Conservation (phyloP, 1,140 invertebrate species). For the Theocolax elegans region DNA sequence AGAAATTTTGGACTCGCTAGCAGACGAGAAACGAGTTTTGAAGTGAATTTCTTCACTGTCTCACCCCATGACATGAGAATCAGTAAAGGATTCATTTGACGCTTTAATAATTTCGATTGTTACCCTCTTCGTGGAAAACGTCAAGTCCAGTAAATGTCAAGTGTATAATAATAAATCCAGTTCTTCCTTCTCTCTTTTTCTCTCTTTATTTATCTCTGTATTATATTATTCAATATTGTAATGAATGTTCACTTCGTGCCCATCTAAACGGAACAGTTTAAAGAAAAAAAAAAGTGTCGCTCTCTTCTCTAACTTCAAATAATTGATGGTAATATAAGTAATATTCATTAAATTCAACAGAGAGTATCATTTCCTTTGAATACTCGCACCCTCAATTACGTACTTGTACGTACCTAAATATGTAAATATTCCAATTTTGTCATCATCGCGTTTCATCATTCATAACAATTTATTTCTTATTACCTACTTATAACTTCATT, state of each 20-base stretch:
- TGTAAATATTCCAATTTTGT: too few relatives aligned
- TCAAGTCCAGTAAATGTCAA: slow-evolving; percentile 13
- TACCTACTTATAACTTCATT: too few relatives aligned
- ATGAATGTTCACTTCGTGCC: not conserved
- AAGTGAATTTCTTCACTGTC: slow-evolving; percentile 1
- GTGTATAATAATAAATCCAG: slow-evolving; percentile 2
- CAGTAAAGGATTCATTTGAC: not conserved
- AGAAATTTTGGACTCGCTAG: not conserved
- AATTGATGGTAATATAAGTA: too few relatives aligned
- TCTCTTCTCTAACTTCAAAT: not conserved
- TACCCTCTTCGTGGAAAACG: slow-evolving; percentile 2
- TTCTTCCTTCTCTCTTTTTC: not conserved
- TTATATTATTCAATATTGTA: not conserved
- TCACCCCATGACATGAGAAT: not conserved
- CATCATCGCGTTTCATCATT: too few relatives aligned
- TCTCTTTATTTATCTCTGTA: not conserved
- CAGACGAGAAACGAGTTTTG: slow-evolving; percentile 4
- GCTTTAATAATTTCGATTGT: slow-evolving; percentile 25
- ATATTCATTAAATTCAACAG: too few relatives aligned
- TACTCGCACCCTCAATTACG: too few relatives aligned
- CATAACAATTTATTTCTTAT: too few relatives aligned
- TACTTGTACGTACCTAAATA: too few relatives aligned
- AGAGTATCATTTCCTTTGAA: not conserved
- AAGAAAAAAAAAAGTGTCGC: not conserved
- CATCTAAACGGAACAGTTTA: too few relatives aligned